phyloP scores from a whole-genome alignment of 2,797 vertebrate species.

The Cirrhinus molitorella region DNA sequence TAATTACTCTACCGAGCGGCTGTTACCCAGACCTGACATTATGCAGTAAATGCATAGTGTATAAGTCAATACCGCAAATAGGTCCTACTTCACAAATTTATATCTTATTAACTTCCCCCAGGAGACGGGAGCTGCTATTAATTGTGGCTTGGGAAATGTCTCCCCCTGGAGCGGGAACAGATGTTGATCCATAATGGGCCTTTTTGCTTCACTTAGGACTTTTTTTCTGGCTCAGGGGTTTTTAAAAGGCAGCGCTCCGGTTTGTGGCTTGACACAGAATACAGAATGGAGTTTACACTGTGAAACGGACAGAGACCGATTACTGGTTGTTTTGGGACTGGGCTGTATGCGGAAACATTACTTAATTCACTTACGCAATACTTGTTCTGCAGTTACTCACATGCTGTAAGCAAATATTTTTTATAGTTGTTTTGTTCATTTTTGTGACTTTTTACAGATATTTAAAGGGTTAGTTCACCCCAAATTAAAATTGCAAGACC shows the following conservation, averaged over 20 bases:
- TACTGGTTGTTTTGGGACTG: background rate
- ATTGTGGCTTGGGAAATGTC: conserved; percentile 73
- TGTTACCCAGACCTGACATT: conserved; percentile 77
- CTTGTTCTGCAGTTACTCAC: background rate
- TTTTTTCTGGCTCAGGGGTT: conserved; percentile 64
- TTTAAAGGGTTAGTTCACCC: background rate
- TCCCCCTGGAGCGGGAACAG: conserved; percentile 79
- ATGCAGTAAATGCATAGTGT: conserved; percentile 82
- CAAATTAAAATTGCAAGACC: too few relatives aligned
- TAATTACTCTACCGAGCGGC: conserved; percentile 77
- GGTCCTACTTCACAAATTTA: conserved; percentile 80
- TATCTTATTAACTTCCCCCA: conserved; percentile 78
- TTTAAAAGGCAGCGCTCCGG: conserved; percentile 57
- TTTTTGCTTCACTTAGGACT: conserved; percentile 65
- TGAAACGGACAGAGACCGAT: background rate
- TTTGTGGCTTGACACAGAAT: conserved; percentile 27
- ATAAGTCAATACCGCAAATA: conserved; percentile 83
- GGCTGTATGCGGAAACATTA: background rate
- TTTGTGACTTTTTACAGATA: background rate
- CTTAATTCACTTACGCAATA: background rate
- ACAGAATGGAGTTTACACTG: conserved; percentile 18
- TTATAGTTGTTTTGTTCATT: background rate
- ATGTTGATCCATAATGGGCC: conserved; percentile 80
- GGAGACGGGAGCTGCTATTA: conserved; percentile 71
- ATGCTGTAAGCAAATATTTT: background rate